Conservation (phyloP, 2,797 vertebrate species). For the Tangara arthus region DNA sequence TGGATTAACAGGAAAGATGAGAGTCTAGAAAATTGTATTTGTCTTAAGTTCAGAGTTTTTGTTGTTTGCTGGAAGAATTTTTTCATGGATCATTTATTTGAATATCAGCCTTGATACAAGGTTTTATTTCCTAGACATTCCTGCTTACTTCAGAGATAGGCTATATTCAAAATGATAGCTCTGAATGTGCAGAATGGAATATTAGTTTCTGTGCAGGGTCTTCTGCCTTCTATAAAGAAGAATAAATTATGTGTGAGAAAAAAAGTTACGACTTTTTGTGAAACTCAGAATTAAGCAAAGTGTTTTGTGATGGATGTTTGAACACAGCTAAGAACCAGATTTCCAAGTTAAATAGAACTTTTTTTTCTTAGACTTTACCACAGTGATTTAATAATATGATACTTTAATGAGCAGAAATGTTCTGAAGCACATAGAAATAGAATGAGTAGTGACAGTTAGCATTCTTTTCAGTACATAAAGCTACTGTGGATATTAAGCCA, state of each 20-base stretch:
- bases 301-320: background rate
- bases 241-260: background rate
- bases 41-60: background rate
- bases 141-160: background rate
- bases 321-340: background rate
- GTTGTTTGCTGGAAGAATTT: conserved; percentile 37
- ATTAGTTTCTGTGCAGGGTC: background rate
- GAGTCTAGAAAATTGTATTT: background rate
- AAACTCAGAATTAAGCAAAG: background rate
- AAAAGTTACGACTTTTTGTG: background rate
- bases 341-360: background rate
- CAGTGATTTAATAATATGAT: conserved; percentile 5
- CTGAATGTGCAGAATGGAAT: background rate
- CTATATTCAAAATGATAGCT: background rate
- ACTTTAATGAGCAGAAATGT: background rate
- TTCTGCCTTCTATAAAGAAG: conserved; percentile 19
- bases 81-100: conserved; percentile 38
- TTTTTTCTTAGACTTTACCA: background rate
- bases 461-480: background rate
- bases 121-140: conserved; percentile 33
- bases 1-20: background rate
- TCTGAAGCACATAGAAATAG: background rate
- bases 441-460: background rate
- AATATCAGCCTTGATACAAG: background rate
- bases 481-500: background rate